These are phyloP conservation scores for Dipodomys merriami DNA, from an alignment of 2,113 vertebrate genomes.

Conservation along the genomic window DNA sequence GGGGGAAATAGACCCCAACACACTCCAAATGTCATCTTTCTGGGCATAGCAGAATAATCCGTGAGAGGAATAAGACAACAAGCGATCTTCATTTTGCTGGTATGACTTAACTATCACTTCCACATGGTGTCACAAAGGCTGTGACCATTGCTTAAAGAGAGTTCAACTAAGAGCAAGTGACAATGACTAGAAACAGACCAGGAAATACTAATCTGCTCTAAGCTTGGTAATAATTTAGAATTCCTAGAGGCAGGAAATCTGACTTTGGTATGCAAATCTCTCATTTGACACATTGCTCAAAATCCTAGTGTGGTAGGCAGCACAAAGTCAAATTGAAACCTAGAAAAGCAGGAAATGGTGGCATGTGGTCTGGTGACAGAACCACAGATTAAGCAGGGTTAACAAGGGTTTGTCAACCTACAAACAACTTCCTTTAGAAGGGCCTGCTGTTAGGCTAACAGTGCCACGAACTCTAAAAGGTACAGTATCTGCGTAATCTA, in stretches of 20 bases:
- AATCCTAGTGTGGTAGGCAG: neutral
- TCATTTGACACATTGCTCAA: neutral
- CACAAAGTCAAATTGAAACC: neutral
- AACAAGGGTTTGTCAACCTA: neutral
- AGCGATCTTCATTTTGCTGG: neutral
- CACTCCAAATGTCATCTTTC: neutral
- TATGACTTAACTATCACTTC: neutral
- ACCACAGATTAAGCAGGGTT: neutral
- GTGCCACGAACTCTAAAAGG: neutral
- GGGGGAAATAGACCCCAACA: neutral
- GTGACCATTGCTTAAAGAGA: neutral
- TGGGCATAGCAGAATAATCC: neutral
- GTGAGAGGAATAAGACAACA: neutral
- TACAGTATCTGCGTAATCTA: neutral
- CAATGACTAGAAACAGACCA: neutral
- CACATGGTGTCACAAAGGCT: neutral
- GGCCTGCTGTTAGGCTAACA: neutral
- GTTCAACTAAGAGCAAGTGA: neutral
- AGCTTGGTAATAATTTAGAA: neutral
- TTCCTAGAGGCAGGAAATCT: slow-evolving; percentile 14
- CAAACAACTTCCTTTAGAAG: slow-evolving; percentile 33
- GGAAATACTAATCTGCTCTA: neutral
- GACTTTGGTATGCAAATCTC: neutral
- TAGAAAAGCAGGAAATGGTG: neutral
- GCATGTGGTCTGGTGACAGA: neutral